These are phyloP conservation scores for Sebastes hubbsi DNA, from an alignment of 2,797 vertebrate species.

Conservation along the genomic window DNA sequence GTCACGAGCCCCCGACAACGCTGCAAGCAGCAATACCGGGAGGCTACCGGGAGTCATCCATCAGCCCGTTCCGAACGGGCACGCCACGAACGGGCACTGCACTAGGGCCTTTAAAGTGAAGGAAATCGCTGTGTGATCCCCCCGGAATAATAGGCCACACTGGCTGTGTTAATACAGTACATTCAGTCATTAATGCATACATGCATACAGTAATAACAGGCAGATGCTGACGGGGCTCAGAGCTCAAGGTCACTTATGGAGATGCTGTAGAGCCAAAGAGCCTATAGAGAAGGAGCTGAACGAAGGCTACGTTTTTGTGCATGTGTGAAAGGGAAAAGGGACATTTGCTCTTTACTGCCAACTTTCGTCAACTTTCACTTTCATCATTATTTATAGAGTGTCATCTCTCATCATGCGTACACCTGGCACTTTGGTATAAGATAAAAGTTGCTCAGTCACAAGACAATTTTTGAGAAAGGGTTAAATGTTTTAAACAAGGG, in stretches of 20 bases:
- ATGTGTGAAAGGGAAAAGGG: background rate
- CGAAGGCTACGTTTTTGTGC: background rate
- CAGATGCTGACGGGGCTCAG: conserved; percentile 55
- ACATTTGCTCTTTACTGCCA: background rate
- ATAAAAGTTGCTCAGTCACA: background rate
- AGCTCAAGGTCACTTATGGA: conserved; percentile 59
- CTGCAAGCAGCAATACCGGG: too few relatives aligned
- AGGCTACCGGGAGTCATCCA: too few relatives aligned
- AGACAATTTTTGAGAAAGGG: background rate
- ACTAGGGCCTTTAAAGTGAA: background rate
- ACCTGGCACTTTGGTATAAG: background rate
- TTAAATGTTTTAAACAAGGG: background rate
- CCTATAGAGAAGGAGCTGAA: conserved; percentile 18
- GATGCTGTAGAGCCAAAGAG: conserved; percentile 1
- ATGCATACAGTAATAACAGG: conserved; percentile 42
- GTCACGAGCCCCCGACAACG: too few relatives aligned
- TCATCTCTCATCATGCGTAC: background rate
- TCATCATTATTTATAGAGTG: conserved; percentile 9
- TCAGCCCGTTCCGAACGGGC: too few relatives aligned
- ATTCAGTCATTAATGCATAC: conserved; percentile 48
- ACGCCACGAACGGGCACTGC: too few relatives aligned
- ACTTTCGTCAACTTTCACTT: background rate
- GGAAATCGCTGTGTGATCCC: background rate
- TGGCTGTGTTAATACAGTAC: background rate
- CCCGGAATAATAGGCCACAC: conserved; percentile 25